These are phyloP conservation scores for Keiferia lycopersicella DNA, from an alignment of 2,888 invertebrate genomes.

Conservation along the genomic window DNA sequence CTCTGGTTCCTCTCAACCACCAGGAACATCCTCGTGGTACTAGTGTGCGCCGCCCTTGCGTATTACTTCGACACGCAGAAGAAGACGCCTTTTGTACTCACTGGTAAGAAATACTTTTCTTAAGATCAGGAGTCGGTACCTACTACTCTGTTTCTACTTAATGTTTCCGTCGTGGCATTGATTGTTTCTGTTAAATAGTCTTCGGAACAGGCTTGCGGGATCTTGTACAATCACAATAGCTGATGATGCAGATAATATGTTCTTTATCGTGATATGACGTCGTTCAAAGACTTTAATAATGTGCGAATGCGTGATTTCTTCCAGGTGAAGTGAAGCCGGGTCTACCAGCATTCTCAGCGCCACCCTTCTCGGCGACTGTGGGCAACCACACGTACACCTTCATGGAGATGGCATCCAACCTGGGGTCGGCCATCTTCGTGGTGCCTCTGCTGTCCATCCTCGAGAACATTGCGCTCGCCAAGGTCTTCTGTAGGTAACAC, in stretches of 20 bases:
- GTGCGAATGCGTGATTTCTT: no score
- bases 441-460: conserved; percentile 95
- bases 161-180: no score
- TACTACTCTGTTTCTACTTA: no score
- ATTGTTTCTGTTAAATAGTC: no score
- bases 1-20: conserved; percentile 88
- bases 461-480: conserved; percentile 97
- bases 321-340: conserved; percentile 86
- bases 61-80: conserved; percentile 83
- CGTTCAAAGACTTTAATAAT: no score
- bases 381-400: conserved; percentile 85
- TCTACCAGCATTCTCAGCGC: conserved; percentile 83
- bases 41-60: conserved; percentile 84
- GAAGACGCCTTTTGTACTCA: conserved; percentile 84
- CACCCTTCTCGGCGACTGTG: conserved; percentile 84
- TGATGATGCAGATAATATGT: no score
- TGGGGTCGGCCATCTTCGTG: conserved; percentile 92
- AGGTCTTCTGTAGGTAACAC: conserved; percentile 86
- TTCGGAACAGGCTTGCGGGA: no score
- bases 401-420: conserved; percentile 87
- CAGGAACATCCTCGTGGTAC: conserved; percentile 88
- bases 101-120: conserved; percentile 66
- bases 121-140: background rate
- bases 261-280: no score
- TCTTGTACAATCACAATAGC: no score